A percentile compares a stretch with the other conserved stretches of the same genome.
These are phyloP conservation scores for Sarcophaga peregrina DNA, from an alignment of 1,140 invertebrate species.

Conservation along the genomic window DNA sequence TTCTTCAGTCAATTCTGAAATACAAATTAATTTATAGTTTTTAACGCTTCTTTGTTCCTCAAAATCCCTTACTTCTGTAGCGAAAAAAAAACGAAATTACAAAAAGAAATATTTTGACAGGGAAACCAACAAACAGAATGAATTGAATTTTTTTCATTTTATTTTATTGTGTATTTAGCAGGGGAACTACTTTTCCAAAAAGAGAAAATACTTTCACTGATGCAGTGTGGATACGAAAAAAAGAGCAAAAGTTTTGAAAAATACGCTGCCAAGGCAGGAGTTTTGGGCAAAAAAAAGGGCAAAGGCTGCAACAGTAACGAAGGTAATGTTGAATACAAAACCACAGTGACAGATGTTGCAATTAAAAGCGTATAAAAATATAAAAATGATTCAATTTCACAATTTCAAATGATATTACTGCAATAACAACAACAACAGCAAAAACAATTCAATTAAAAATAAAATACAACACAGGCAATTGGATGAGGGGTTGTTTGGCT, in stretches of 20 bases:
- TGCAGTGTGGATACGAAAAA: not conserved
- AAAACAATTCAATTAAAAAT: constrained; percentile 29
- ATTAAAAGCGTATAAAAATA: constrained; percentile 65
- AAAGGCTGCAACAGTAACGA: not conserved
- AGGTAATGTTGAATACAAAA: constrained; percentile 48
- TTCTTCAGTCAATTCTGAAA: not conserved
- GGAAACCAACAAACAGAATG: constrained; percentile 21
- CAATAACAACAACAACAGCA: no score
- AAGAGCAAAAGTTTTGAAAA: not conserved
- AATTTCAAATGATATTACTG: not conserved
- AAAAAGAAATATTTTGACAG: constrained; percentile 32
- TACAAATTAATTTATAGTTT: not conserved
- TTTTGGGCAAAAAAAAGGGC: no score
- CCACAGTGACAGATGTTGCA: constrained; percentile 66
- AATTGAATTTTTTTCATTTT: not conserved
- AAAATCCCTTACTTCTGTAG: not conserved
- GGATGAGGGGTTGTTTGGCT: not conserved
- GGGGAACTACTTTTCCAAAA: not conserved
- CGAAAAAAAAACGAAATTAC: constrained; percentile 12
- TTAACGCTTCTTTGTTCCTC: not conserved
- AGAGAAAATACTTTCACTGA: not conserved
- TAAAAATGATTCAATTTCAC: constrained; percentile 53
- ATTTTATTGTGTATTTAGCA: not conserved
- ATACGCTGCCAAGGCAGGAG: not conserved
- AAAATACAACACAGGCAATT: not conserved